These are phyloP conservation scores for Argyresthia albistria DNA, from an alignment of 2,888 invertebrate species.

Conservation along the genomic window DNA sequence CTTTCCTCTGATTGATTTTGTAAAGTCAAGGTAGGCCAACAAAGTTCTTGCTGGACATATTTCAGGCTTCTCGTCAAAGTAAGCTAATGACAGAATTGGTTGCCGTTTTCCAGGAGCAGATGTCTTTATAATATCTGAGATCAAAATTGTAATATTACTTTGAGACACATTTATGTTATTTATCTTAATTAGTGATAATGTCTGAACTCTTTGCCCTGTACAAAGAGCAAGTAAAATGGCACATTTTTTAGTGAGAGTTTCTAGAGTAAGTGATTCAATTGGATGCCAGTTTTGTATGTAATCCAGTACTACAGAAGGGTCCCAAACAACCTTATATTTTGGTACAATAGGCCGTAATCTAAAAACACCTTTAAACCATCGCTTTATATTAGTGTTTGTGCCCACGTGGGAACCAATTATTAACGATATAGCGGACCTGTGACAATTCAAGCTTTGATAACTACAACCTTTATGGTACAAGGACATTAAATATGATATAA, in stretches of 20 bases:
- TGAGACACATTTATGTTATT: neutral
- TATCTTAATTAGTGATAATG: neutral
- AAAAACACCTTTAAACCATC: neutral
- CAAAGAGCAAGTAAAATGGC: neutral
- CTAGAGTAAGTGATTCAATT: neutral
- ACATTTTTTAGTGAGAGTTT: neutral
- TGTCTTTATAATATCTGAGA: conserved; percentile 1
- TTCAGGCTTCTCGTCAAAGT: neutral
- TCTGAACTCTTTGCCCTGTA: neutral
- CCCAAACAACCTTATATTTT: neutral
- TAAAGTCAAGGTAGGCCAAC: neutral
- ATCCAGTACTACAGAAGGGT: neutral
- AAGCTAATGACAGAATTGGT: neutral
- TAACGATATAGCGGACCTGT: neutral
- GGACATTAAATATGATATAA: neutral
- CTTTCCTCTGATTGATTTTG: neutral
- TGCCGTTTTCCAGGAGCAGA: neutral
- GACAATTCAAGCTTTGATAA: neutral
- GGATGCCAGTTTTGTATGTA: neutral
- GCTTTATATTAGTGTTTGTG: neutral
- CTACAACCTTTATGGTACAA: neutral
- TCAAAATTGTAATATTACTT: neutral
- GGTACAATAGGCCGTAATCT: neutral
- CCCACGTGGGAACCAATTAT: neutral
- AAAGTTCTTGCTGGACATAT: neutral